Evolutionary conservation across 2,797 vertebrate genomes (phyloP).

Genomic region (Myripristis jacobus): DNA sequence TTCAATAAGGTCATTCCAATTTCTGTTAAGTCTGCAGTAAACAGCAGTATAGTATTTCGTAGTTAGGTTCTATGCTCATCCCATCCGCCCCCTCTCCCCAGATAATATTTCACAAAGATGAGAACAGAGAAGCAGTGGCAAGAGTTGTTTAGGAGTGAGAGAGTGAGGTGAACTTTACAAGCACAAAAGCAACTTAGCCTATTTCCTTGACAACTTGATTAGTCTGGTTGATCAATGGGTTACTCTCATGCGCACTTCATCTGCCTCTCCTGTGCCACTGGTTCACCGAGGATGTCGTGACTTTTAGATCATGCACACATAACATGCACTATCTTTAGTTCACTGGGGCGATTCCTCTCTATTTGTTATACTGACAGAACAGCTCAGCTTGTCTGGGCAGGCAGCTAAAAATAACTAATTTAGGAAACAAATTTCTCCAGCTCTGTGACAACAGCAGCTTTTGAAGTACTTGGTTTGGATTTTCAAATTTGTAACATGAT

Average conservation of each 20-base stretch:
- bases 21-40: slow-evolving; percentile 2
- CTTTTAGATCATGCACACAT: slow-evolving; percentile 19
- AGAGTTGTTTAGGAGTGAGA: slow-evolving; percentile 4
- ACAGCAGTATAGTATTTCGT: neutral
- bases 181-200: slow-evolving; percentile 61
- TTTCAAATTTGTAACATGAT: neutral
- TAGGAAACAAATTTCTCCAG: neutral
- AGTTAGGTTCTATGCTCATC: neutral
- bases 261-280: slow-evolving; percentile 32
- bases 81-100: neutral
- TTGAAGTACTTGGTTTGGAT: neutral
- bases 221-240: slow-evolving; percentile 54
- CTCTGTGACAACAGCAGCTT: neutral
- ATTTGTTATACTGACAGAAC: neutral
- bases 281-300: slow-evolving; percentile 32
- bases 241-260: slow-evolving; percentile 29
- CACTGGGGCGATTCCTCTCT: slow-evolving; percentile 14
- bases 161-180: slow-evolving; percentile 35
- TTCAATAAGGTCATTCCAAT: neutral
- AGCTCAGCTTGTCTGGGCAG: neutral
- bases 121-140: slow-evolving; percentile 2
- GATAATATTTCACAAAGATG: slow-evolving; percentile 11
- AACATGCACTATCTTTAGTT: slow-evolving; percentile 31
- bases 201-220: slow-evolving; percentile 64
- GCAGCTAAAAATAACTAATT: neutral